Conservation (phyloP, 2,113 vertebrate genomes). For the Chaetops frenatus region DNA sequence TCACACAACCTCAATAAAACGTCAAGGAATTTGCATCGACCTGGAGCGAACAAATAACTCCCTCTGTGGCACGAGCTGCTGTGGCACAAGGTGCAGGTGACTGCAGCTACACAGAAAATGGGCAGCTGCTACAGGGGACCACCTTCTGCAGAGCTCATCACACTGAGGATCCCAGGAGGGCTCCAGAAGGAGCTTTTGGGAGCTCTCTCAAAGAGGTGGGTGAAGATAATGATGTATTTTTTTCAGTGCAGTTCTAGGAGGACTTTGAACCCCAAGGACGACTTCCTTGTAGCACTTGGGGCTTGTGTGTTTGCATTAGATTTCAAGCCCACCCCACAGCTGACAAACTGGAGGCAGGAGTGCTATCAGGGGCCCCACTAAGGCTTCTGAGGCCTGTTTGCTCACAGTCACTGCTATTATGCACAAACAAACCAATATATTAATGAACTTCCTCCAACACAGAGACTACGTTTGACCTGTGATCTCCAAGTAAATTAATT, state of each 20-base stretch:
- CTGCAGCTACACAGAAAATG: not conserved
- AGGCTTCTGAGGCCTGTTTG: not conserved
- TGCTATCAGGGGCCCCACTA: not conserved
- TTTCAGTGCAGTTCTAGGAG: not conserved
- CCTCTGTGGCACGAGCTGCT: not conserved
- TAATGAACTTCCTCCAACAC: not conserved
- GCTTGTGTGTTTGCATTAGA: not conserved
- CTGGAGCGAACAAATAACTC: not conserved
- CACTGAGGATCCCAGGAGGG: not conserved
- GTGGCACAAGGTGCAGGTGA: not conserved
- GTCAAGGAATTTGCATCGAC: not conserved
- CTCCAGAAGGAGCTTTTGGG: not conserved
- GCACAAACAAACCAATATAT: not conserved
- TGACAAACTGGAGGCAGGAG: not conserved
- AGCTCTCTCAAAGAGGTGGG: not conserved
- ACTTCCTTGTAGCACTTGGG: fast-evolving
- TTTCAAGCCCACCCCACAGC: not conserved
- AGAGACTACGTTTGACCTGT: not conserved
- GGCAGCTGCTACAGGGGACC: not conserved
- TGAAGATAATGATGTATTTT: not conserved
- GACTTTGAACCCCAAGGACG: not conserved
- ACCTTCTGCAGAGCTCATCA: not conserved
- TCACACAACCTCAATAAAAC: not conserved
- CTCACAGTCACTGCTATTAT: not conserved
- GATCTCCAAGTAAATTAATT: not conserved